Evolutionary conservation across 2,888 invertebrate genomes (phyloP), one percentile per base, ranked within the genome.

Genomic region (Sialis lutaria): DNA sequence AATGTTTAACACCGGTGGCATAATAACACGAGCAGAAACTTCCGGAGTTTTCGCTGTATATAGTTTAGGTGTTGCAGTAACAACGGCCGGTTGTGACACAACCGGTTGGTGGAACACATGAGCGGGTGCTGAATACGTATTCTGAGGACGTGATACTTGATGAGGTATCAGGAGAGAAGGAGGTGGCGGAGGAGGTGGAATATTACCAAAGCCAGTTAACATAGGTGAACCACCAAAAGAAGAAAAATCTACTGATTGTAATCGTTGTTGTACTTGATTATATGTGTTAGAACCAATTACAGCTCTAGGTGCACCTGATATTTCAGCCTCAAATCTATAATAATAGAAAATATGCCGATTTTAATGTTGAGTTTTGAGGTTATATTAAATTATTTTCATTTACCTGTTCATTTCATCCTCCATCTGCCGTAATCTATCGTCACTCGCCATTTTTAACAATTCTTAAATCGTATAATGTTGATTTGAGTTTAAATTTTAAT

Each of bases 321-420:
- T 88, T 68, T 90, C 90, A 1, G 88, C 88, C 60, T 90, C 90
- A 60, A 90, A 90, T 57, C 89, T 86, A 55, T n/a, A 64, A 64
- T 51, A 37, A 44, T 42, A 44, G 1, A 33, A 44, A 46, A 7
- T 48, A 30, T 34, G 8, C 30, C 13, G 33, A 13, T 6, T 40
- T 22, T 45, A 46, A 39, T 35, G 50, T 45, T 42, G 30, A 37
- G 44, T 9, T 46, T 33, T 40, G 42, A 39, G 49, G 10, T 37
- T 40, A 37, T 7, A 45, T 42, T 46, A 46, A 40, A 43, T 30
- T 42, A 44, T 46, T 42, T 46, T n/a, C 31, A n/a, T 60, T 62
- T 67, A 84, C 83, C 86, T 79, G 60, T 82, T 88, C 81, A 90
- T 85, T 71, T 91, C 90, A 67, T 89, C 89, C 67, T 91, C 90